These are phyloP conservation scores for Hippocampus guttulatus DNA, from an alignment of 2,113 vertebrate genomes.

Conservation along the genomic window DNA sequence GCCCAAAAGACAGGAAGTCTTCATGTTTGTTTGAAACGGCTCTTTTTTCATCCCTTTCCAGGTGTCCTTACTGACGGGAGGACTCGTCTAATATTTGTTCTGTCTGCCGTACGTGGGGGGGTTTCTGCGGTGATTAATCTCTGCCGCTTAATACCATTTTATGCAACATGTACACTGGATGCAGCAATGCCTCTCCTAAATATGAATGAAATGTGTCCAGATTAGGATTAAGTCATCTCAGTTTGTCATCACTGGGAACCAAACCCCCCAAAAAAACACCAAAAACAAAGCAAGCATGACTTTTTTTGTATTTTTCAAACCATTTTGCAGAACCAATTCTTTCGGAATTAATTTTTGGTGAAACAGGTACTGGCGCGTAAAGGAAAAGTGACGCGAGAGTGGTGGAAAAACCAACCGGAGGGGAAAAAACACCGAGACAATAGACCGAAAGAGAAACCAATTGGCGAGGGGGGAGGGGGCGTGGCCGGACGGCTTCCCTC, in stretches of 20 bases:
- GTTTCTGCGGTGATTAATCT: neutral
- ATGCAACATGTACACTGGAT: neutral
- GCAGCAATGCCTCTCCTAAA: neutral
- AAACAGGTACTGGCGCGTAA: neutral
- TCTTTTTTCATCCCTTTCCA: neutral
- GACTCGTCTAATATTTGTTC: neutral
- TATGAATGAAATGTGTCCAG: neutral
- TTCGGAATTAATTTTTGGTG: neutral
- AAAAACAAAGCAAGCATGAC: neutral
- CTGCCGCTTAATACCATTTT: neutral
- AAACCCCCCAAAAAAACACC: neutral
- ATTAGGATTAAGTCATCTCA: neutral
- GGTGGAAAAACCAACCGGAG: neutral
- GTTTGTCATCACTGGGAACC: neutral
- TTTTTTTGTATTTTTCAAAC: no score
- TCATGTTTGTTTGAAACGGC: neutral
- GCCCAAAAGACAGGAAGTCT: neutral
- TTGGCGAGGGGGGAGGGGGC: neutral
- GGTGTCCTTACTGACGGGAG: neutral
- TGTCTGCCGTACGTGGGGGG: neutral
- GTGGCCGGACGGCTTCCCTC: neutral
- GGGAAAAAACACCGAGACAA: neutral
- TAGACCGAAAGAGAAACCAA: accelerated
- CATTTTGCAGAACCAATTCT: neutral
- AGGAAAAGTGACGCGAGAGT: neutral